Conservation (phyloP, 2,113 vertebrate species). For the Spea multiplicata region DNA sequence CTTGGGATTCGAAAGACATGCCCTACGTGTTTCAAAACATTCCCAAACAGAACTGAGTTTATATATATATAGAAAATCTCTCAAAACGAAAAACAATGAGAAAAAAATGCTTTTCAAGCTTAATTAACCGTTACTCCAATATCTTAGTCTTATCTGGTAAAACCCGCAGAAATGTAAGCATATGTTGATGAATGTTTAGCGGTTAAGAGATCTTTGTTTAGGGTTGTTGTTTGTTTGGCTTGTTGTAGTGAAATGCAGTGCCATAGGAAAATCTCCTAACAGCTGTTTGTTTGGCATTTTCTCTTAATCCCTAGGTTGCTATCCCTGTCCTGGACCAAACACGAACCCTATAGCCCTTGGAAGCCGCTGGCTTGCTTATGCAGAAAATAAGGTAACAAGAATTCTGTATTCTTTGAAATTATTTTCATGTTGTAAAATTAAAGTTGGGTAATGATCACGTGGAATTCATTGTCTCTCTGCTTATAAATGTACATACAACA, state of each 20-base stretch:
- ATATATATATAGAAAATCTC: slow-evolving; percentile 44
- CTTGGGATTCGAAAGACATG: slow-evolving; percentile 41
- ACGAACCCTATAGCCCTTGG: slow-evolving; percentile 95
- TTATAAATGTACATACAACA: no score
- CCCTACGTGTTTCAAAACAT: slow-evolving; percentile 40
- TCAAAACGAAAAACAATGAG: slow-evolving; percentile 45
- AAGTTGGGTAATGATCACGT: no score
- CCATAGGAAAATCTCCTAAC: slow-evolving; percentile 53
- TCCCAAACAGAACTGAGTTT: slow-evolving; percentile 45
- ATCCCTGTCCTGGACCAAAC: slow-evolving; percentile 92
- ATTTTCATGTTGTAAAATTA: no score
- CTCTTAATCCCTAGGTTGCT: slow-evolving; percentile 82
- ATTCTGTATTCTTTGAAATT: no score
- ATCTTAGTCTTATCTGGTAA: slow-evolving; percentile 56
- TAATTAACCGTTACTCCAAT: slow-evolving; percentile 59
- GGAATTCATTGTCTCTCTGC: no score
- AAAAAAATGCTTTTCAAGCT: slow-evolving; percentile 51
- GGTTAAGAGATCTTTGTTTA: slow-evolving; percentile 54
- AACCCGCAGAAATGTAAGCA: slow-evolving; percentile 56
- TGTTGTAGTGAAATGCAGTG: slow-evolving; percentile 49
- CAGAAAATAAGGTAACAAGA: slow-evolving; percentile 91
- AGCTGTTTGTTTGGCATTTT: slow-evolving; percentile 55
- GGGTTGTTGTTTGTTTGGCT: slow-evolving; percentile 56
- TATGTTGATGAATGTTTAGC: slow-evolving; percentile 53
- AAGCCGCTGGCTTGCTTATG: slow-evolving; percentile 94